These are phyloP conservation scores for Silurus glanis DNA, from an alignment of 2,113 vertebrate genomes.

Conservation along the genomic window DNA sequence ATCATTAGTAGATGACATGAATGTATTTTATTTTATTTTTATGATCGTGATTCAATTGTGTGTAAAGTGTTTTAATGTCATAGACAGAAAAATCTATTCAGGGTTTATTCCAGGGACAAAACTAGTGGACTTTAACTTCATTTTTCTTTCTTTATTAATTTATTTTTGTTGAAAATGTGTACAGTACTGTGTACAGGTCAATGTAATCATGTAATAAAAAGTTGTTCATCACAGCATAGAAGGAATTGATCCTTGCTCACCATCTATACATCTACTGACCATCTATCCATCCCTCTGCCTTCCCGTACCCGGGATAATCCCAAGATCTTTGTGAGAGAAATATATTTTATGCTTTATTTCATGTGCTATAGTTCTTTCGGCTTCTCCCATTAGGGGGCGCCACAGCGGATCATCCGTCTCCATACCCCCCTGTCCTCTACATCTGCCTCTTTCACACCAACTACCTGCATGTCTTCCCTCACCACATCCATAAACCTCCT, in stretches of 20 bases:
- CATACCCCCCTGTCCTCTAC: too few species aligned
- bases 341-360: neutral
- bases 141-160: conserved; percentile 33
- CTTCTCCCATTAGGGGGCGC: too few species aligned
- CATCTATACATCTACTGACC: neutral
- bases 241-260: conserved; percentile 5
- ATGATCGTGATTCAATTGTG: conserved; percentile 60
- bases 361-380: neutral
- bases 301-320: neutral
- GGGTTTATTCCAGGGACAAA: conserved; percentile 56
- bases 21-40: conserved; percentile 70
- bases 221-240: conserved; percentile 50
- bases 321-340: conserved; percentile 19
- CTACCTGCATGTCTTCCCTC: too few species aligned
- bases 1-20: conserved; percentile 65
- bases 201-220: conserved; percentile 69
- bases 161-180: conserved; percentile 64
- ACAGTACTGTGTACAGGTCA: conserved; percentile 61
- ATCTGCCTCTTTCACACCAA: too few species aligned
- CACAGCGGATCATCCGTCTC: too few species aligned
- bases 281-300: neutral
- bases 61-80: conserved; percentile 69
- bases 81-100: conserved; percentile 55
- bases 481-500: too few species aligned
- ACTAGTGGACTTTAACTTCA: conserved; percentile 46